Evolutionary conservation across 2,888 invertebrate genomes (phyloP).

Genomic region (Agonopterix alstromeriana): DNA sequence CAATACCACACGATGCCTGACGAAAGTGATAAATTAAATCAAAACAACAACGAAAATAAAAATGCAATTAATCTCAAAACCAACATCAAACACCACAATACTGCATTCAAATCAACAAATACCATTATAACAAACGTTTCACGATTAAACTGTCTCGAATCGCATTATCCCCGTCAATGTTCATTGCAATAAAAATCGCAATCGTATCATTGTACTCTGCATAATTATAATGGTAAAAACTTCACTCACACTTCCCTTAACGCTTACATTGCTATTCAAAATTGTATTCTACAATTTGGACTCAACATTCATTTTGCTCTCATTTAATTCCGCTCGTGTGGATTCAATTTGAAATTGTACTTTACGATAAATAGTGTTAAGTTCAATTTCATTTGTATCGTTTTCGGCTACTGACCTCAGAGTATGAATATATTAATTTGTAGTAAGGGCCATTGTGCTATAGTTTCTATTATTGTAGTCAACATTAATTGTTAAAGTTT

Average conservation of each 20-base stretch:
- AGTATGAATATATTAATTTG: slow-evolving; percentile 69
- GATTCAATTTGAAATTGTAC: not conserved
- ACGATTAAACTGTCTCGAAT: slow-evolving; percentile 37
- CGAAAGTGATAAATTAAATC: too few relatives aligned
- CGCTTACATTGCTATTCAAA: slow-evolving; percentile 7
- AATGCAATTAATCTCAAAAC: too few relatives aligned
- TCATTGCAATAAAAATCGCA: slow-evolving; percentile 44
- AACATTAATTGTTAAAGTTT: slow-evolving; percentile 66
- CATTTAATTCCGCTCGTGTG: slow-evolving; percentile 1
- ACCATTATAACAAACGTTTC: not conserved
- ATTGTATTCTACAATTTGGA: slow-evolving; percentile 12
- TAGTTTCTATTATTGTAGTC: slow-evolving; percentile 65
- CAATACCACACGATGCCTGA: too few relatives aligned
- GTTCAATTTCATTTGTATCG: slow-evolving; percentile 15
- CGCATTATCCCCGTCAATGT: slow-evolving; percentile 41
- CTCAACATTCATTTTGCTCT: slow-evolving; percentile 16
- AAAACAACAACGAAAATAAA: too few relatives aligned
- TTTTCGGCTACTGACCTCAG: slow-evolving; percentile 53
- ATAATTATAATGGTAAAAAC: slow-evolving; percentile 41
- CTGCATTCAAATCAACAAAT: not conserved
- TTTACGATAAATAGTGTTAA: not conserved
- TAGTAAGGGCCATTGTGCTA: slow-evolving; percentile 53
- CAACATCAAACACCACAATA: not conserved
- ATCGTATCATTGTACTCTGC: slow-evolving; percentile 32
- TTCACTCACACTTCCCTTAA: slow-evolving; percentile 18